Base-by-base conservation (phyloP, 2,113 vertebrate species). In the Petaurus breviceps region DNA sequence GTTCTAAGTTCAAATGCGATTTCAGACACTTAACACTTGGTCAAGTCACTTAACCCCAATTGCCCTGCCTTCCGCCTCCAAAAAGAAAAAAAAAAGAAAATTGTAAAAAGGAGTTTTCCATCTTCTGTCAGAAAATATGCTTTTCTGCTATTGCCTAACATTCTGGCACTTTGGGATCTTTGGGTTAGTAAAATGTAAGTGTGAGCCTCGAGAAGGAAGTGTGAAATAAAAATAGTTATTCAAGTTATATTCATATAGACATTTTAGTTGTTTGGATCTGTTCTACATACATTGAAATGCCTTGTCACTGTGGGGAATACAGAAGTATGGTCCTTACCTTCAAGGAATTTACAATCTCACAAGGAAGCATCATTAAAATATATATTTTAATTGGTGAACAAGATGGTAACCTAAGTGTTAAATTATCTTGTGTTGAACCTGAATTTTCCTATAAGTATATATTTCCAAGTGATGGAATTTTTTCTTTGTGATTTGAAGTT, bases 381-480 rank as follows among this genome's bases (percentile, higher is more conserved):
- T 51, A 91, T 3, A 53, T 68, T 84, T 89, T 95, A 55, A 61
- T 91, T 92, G 92, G 93, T 92, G 55, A 95, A 77, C 37, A 77
- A 97, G 96, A 92, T 49, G 51, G 2, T 95, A 52, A 37, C 23
- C 92, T 95, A 89, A 96, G 57, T 92, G 94, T 49, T 94, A 96
- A 93, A 95, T 57, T 51, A 8, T 93, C 57, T 26, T 2, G 51
- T 95, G 68, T 16, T 94, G 91, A 94, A 8, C 12, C 51, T 89
- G 94, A 96, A 16, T 94, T 47, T 61, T 3, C 51, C 26, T 16
- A 96, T 51, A 16, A 57, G 93, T 92, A 61, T 93, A 95, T 92
- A 90, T 96, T 95, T 94, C 97, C 97, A 97, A 94, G 84, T 95
- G 95, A 97, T 22, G 55, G 26, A 68, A 12, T 31, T n/a, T 93